These are phyloP conservation scores for Drosophila kanekoi DNA, from an alignment of 2,888 invertebrate species.

Conservation along the genomic window DNA sequence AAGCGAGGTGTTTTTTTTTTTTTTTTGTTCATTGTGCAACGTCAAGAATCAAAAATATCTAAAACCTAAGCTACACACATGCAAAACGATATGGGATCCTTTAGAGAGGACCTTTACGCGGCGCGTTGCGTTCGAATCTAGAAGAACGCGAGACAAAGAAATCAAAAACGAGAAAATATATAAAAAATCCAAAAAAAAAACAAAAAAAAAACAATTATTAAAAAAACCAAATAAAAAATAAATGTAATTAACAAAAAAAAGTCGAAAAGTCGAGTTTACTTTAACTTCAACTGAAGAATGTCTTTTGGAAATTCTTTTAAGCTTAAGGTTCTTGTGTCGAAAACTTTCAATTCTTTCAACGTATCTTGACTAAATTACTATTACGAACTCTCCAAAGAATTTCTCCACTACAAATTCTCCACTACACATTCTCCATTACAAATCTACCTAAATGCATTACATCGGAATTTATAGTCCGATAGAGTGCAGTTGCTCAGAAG, in stretches of 20 bases:
- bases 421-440: too few species aligned
- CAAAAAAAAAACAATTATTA: conserved; percentile 19
- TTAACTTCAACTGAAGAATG: background rate
- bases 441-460: too few species aligned
- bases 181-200: conserved; percentile 12
- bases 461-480: too few species aligned
- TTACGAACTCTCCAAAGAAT: too few species aligned
- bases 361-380: too few species aligned
- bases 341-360: too few species aligned
- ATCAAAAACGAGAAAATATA: conserved; percentile 44
- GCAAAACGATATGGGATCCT: conserved; percentile 30
- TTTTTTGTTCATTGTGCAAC: conserved; percentile 47
- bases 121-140: conserved; percentile 35
- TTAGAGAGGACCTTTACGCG: conserved; percentile 17
- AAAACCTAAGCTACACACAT: conserved; percentile 36
- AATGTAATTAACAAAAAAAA: conserved; percentile 64
- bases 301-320: too few species aligned
- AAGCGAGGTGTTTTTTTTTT: conserved; percentile 55
- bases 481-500: too few species aligned
- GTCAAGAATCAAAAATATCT: conserved; percentile 58
- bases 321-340: too few species aligned
- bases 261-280: conserved; percentile 27
- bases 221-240: conserved; percentile 51
- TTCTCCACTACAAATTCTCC: too few species aligned
- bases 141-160: conserved; percentile 38